These are phyloP conservation scores for Gadopsis marmoratus DNA, from an alignment of 2,797 vertebrate species.

Conservation along the genomic window DNA sequence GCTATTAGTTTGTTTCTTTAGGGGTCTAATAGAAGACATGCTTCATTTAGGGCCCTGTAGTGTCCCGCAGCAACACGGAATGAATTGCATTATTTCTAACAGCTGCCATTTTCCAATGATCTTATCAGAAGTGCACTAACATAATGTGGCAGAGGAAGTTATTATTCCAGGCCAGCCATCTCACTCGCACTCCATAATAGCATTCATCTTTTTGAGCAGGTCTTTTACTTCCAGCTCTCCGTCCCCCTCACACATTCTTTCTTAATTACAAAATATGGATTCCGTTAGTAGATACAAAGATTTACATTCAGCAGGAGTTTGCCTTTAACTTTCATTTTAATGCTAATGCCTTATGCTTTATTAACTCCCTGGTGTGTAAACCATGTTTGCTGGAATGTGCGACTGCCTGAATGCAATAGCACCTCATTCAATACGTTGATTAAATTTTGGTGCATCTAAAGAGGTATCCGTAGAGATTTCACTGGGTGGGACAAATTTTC, in stretches of 20 bases:
- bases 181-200: conserved; percentile 79
- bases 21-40: conserved; percentile 98
- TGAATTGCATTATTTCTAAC: conserved; percentile 97
- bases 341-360: conserved; percentile 70
- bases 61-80: conserved; percentile 92
- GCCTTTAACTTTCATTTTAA: conserved; percentile 75
- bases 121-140: conserved; percentile 85
- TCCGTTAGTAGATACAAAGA: conserved; percentile 65
- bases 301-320: conserved; percentile 71
- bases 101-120: conserved; percentile 92
- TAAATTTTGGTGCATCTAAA: conserved; percentile 71
- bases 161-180: conserved; percentile 86
- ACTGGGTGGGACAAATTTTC: conserved; percentile 53
- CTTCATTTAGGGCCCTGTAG: conserved; percentile 92
- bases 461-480: conserved; percentile 59
- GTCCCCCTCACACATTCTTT: conserved; percentile 63
- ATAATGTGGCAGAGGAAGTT: conserved; percentile 86
- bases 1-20: conserved; percentile 99
- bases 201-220: conserved; percentile 78
- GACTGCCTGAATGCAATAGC: conserved; percentile 64
- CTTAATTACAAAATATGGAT: conserved; percentile 83
- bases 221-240: conserved; percentile 70
- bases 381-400: conserved; percentile 55
- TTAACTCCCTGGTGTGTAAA: conserved; percentile 66
- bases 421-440: conserved; percentile 74